Conservation (phyloP, 2,113 vertebrate species). For the zebrafish (Danio rerio) region GRCz12tu NC_133179.1:20578001-20578500, state of each 20-base stretch:
- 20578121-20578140: slow-evolving; percentile 26
- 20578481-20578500: background rate
- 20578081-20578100: background rate
- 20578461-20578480: background rate
- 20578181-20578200: background rate
- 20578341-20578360: background rate
- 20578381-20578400: background rate
- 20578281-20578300: background rate
- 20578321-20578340: background rate
- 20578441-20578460: background rate
- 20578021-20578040: no score
- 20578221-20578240: slow-evolving; percentile 26
- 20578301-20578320: slow-evolving; percentile 3
- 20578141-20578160: slow-evolving; percentile 24
- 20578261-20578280: slow-evolving; percentile 23
- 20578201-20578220: slow-evolving; percentile 34
- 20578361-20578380: background rate
- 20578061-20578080: background rate
- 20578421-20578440: background rate
- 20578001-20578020: no score
- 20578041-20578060: no score
- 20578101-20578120: slow-evolving; percentile 14
- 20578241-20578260: slow-evolving; percentile 24
- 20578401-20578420: background rate
- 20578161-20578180: slow-evolving; percentile 12